Evolutionary conservation across 2,888 invertebrate species (phyloP), one percentile per base, ranked within the genome.

Genomic region (Idaea straminata): DNA sequence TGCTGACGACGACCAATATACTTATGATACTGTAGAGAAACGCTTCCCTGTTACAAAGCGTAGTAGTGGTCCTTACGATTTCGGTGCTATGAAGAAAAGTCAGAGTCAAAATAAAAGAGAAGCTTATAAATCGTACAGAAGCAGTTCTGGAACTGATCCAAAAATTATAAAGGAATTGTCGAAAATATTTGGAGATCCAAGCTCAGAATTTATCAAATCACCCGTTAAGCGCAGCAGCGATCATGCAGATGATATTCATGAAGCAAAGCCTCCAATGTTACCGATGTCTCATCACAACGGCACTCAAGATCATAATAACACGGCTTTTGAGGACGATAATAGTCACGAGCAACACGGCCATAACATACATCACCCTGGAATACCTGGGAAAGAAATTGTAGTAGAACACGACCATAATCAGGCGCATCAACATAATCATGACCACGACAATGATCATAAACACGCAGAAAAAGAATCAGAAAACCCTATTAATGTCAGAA

Each of bases 21-120:
- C 87, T 1, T 92, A 89, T 66, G 91, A 89, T 63, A 76, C 81
- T 7, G 80, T 88, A 16, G 91, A 91, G 73, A 96, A 95, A 85
- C 93, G 95, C 4, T 96, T 95, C 77, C 95, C 95, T 0, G 95
- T 96, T 0, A 86, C 94, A 4, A 96, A 96, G 81, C 92, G 96
- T 2, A 95, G 95, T 62, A 94, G 94, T 69, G 91, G 88, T 15
- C 85, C 81, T 15, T 88, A 76, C 68, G 83, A 79, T 64, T 78
- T 82, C 35, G 83, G 80, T 61, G 74, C 75, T 38, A 88, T 82
- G 71, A 87, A 86, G 71, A 92, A 88, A 76, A 80, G 74, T 3
- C 77, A 79, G 69, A 84, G 83, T 67, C 85, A 87, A 73, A 84
- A 84, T 57, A 88, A 88, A 73, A 84, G 83, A 57, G 84, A 87